Evolutionary conservation across 2,113 vertebrate species (phyloP).

Genomic region (Talpa occidentalis): DNA sequence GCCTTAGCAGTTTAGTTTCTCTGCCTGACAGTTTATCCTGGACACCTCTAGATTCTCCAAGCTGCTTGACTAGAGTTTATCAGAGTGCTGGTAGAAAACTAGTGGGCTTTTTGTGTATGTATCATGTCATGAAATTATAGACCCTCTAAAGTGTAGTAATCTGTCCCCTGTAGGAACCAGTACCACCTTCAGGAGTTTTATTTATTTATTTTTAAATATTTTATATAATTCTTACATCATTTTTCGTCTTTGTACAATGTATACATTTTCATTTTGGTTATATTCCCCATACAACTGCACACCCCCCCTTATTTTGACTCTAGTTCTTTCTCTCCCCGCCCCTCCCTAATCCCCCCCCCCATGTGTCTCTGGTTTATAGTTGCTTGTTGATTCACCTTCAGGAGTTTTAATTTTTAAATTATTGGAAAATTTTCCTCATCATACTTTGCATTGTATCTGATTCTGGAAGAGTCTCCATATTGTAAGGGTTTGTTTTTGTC

Average conservation of each 20-base stretch:
- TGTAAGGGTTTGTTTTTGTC: neutral
- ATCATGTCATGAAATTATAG: neutral
- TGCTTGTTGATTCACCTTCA: no score
- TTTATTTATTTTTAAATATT: neutral
- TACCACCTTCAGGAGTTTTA: no score
- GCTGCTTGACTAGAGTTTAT: neutral
- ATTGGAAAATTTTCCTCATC: neutral
- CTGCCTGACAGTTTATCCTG: neutral
- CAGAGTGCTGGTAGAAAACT: neutral
- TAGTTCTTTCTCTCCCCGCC: no score
- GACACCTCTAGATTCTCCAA: neutral
- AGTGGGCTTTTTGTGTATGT: neutral
- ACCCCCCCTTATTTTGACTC: no score
- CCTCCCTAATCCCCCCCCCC: no score
- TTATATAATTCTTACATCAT: no score
- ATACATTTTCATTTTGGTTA: no score
- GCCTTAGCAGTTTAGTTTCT: neutral
- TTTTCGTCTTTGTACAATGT: no score
- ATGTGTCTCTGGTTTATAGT: no score
- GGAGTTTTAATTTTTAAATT: slow-evolving; percentile 1
- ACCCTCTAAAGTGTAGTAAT: neutral
- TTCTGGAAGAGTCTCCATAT: neutral
- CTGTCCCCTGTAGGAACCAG: no score
- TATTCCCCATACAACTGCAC: no score
- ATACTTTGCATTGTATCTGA: neutral